These are phyloP conservation scores for Bilobella aurantiaca DNA, from an alignment of 1,140 invertebrate species.

Conservation along the genomic window DNA sequence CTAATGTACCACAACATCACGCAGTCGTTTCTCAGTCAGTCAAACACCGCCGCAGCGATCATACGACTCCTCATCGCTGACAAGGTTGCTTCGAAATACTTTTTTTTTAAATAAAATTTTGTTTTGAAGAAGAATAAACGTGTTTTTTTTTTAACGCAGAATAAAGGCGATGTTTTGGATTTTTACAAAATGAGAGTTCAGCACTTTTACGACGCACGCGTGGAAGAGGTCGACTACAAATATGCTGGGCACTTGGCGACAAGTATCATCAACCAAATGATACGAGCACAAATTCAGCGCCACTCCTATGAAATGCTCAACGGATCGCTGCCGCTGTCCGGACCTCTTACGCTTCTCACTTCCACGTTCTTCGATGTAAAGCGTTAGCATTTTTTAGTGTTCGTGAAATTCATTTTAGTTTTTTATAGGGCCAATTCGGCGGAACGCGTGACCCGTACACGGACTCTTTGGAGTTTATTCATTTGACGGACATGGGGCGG, in stretches of 20 bases:
- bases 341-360: conserved; percentile 30
- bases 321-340: conserved; percentile 27
- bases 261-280: conserved; percentile 35
- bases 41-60: conserved; percentile 33
- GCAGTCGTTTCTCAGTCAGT: conserved; percentile 45
- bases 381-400: not conserved
- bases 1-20: conserved; percentile 71
- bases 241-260: conserved; percentile 35
- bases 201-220: conserved; percentile 71
- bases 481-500: conserved; percentile 37
- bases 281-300: conserved; percentile 33
- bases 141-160: conserved; percentile 35
- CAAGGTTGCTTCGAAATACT: conserved; percentile 22
- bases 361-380: conserved; percentile 34
- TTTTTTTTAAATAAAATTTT: not conserved
- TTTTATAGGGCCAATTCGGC: conserved; percentile 29
- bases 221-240: conserved; percentile 70
- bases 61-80: conserved; percentile 32
- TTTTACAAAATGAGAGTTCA: conserved; percentile 75
- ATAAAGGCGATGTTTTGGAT: conserved; percentile 62
- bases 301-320: conserved; percentile 35
- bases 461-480: conserved; percentile 30
- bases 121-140: conserved; percentile 6
- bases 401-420: not conserved
- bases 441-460: conserved; percentile 20